Percentiles rank a stretch among this genome's conserved stretches.
Conservation (phyloP, 2,797 vertebrate species). For the Sciurus vulgaris region DNA sequence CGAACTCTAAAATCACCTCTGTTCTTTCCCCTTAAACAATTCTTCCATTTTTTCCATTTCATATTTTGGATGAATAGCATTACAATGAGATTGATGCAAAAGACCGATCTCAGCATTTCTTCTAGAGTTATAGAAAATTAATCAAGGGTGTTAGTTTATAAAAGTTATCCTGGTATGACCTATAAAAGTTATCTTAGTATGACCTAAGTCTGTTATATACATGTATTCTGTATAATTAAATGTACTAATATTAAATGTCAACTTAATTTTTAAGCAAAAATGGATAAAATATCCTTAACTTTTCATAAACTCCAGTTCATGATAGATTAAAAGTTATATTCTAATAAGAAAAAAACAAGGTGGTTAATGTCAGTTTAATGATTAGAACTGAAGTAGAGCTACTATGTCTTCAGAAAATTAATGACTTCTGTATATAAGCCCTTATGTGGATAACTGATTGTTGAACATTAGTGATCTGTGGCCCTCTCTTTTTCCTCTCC, state of each 20-base stretch:
- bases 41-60: constrained; percentile 60
- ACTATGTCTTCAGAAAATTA: background rate
- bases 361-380: background rate
- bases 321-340: constrained; percentile 19
- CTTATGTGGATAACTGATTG: constrained; percentile 5
- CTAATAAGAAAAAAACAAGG: background rate
- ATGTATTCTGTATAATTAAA: background rate
- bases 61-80: constrained; percentile 63
- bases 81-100: constrained; percentile 52
- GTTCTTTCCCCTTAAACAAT: constrained; percentile 50
- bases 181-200: background rate
- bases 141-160: constrained; percentile 31
- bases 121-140: constrained; percentile 53
- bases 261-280: background rate
- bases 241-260: background rate
- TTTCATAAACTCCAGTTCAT: background rate
- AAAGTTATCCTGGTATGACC: background rate
- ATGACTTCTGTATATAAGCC: background rate
- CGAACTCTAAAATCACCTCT: constrained; percentile 23
- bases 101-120: constrained; percentile 57
- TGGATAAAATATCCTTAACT: constrained; percentile 17
- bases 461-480: background rate
- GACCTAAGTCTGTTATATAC: background rate
- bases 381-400: background rate
- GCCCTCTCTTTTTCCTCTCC: background rate